Conservation (phyloP, 2,113 vertebrate species). For the Cariama cristata region DNA sequence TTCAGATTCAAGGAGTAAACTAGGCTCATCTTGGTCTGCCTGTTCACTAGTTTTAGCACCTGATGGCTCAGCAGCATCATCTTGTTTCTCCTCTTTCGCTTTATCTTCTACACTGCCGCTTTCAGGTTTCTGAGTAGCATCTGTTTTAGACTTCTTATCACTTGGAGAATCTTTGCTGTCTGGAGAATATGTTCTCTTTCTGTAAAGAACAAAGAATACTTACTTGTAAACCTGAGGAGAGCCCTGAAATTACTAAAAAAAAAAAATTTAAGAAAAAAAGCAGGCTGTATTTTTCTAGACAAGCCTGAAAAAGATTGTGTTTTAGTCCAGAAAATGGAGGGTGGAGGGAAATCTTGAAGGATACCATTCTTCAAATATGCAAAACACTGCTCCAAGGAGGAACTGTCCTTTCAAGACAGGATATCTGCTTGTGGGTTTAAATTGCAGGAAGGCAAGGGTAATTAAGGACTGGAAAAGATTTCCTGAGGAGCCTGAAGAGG, state of each 20-base stretch:
- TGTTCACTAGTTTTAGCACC: constrained; percentile 72
- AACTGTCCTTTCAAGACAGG: neutral
- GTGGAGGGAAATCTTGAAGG: neutral
- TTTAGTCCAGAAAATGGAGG: neutral
- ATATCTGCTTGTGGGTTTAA: neutral
- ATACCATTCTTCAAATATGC: neutral
- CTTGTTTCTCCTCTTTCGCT: constrained; percentile 76
- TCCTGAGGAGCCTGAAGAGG: neutral
- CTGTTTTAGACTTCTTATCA: constrained; percentile 81
- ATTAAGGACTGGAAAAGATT: neutral
- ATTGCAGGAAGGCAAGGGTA: constrained; percentile 6
- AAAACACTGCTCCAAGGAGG: neutral
- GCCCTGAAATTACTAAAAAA: neutral
- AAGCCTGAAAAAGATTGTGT: neutral
- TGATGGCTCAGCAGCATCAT: constrained; percentile 71
- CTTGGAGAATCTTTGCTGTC: constrained; percentile 81
- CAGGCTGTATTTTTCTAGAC: neutral
- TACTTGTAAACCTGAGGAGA: neutral
- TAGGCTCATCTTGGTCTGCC: constrained; percentile 74
- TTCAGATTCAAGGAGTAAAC: constrained; percentile 80
- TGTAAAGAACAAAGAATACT: constrained; percentile 34
- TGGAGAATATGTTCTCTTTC: constrained; percentile 82
- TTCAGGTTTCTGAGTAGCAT: constrained; percentile 75
- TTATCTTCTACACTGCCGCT: constrained; percentile 71
- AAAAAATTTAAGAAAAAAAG: too few species aligned